Evolutionary conservation across 1,140 invertebrate species (phyloP).

Genomic region (Bombus superbus): DNA sequence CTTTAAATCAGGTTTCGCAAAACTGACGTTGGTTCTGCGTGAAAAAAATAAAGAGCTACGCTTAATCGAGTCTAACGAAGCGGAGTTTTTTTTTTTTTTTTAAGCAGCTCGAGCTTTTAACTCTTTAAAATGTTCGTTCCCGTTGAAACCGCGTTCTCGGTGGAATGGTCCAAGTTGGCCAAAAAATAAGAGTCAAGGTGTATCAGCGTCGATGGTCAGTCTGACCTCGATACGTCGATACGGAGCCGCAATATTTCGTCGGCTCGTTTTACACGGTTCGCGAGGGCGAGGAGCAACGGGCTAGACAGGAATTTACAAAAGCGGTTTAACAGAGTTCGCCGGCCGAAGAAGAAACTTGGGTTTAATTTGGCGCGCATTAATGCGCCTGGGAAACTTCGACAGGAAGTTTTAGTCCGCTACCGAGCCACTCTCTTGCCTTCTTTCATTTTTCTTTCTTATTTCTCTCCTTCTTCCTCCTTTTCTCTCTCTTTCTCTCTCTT

Average conservation of each 20-base stretch:
- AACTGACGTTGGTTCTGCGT: neutral
- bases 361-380: conserved; percentile 71
- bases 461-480: too few species aligned
- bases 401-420: conserved; percentile 50
- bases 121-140: neutral
- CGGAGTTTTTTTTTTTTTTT: neutral
- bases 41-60: neutral
- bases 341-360: conserved; percentile 59
- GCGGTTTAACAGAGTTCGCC: conserved; percentile 65
- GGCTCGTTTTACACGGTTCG: conserved; percentile 47
- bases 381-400: conserved; percentile 63
- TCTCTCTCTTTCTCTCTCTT: neutral
- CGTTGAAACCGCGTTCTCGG: neutral
- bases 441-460: neutral
- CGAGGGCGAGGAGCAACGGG: conserved; percentile 39
- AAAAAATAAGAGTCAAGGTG: neutral
- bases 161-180: rapidly evolving
- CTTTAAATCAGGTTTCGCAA: neutral
- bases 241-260: conserved; percentile 49
- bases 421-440: conserved; percentile 14
- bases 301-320: conserved; percentile 65
- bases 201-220: neutral
- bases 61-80: rapidly evolving
- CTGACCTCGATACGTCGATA: conserved; percentile 47
- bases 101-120: neutral